phyloP scores from a whole-genome alignment of 2,113 vertebrate species.

The Puffinus mauretanicus region DNA sequence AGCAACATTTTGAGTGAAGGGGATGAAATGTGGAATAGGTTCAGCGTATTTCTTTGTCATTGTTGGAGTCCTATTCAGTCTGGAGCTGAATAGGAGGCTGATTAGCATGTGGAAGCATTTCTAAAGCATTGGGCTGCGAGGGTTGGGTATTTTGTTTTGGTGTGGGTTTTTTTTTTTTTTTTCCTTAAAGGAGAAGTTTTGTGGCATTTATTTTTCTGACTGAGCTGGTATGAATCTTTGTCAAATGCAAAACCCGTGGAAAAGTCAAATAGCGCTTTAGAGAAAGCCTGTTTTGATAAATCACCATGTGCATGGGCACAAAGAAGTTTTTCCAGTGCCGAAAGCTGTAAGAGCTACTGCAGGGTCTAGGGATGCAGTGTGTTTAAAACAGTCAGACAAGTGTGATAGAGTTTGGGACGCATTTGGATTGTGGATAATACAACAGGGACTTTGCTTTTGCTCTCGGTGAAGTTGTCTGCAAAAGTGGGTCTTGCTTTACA shows the following conservation, averaged over 20 bases:
- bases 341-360: neutral
- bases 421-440: neutral
- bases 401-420: neutral
- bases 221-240: constrained; percentile 53
- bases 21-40: constrained; percentile 64
- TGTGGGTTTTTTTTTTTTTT: neutral
- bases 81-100: constrained; percentile 74
- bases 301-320: neutral
- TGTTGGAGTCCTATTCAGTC: constrained; percentile 75
- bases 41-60: constrained; percentile 74
- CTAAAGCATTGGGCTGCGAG: constrained; percentile 65
- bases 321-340: neutral
- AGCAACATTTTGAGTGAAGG: constrained; percentile 64
- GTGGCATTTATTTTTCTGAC: constrained; percentile 60
- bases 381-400: neutral
- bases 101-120: constrained; percentile 79
- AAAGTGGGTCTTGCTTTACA: neutral
- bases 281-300: constrained; percentile 42
- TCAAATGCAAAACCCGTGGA: constrained; percentile 53
- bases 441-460: neutral
- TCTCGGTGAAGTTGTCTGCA: neutral
- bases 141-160: neutral
- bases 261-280: constrained; percentile 27
- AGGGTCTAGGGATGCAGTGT: neutral
- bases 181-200: constrained; percentile 72